Evolutionary conservation across 1,140 invertebrate species (phyloP).

Genomic region (Atta colombica): DNA sequence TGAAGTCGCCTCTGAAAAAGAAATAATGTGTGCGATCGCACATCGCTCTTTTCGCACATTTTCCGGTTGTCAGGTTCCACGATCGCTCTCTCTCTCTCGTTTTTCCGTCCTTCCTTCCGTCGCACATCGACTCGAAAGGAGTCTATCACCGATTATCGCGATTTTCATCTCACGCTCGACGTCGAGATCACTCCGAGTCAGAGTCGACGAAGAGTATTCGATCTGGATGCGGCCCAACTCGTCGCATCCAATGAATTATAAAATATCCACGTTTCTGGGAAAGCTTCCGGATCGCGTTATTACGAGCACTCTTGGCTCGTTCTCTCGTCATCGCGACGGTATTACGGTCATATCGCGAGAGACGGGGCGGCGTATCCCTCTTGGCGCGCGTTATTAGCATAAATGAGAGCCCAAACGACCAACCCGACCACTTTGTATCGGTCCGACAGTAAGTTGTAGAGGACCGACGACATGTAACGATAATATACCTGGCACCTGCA

Average conservation of each 20-base stretch:
- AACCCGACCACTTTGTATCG: not conserved
- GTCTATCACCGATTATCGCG: not conserved
- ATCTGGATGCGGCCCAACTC: slow-evolving; percentile 70
- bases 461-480: slow-evolving; percentile 62
- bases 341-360: not conserved
- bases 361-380: not conserved
- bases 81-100: slow-evolving; percentile 43
- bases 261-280: slow-evolving; percentile 57
- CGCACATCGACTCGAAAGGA: not conserved
- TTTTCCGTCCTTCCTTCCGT: not conserved
- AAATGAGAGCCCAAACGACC: not conserved
- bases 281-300: slow-evolving; percentile 54
- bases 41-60: not conserved
- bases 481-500: slow-evolving; percentile 73
- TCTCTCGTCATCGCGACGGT: slow-evolving; percentile 23
- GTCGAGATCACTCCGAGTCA: slow-evolving; percentile 40
- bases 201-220: slow-evolving; percentile 31
- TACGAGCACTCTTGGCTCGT: not conserved
- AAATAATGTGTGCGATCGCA: too few species aligned
- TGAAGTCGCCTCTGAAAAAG: not conserved
- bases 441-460: not conserved
- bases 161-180: slow-evolving; percentile 22
- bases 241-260: slow-evolving; percentile 66
- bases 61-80: slow-evolving; percentile 60
- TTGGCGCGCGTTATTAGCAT: slow-evolving; percentile 20